phyloP scores from a whole-genome alignment of 2,888 invertebrate species.

The Plebejus melissa region DNA sequence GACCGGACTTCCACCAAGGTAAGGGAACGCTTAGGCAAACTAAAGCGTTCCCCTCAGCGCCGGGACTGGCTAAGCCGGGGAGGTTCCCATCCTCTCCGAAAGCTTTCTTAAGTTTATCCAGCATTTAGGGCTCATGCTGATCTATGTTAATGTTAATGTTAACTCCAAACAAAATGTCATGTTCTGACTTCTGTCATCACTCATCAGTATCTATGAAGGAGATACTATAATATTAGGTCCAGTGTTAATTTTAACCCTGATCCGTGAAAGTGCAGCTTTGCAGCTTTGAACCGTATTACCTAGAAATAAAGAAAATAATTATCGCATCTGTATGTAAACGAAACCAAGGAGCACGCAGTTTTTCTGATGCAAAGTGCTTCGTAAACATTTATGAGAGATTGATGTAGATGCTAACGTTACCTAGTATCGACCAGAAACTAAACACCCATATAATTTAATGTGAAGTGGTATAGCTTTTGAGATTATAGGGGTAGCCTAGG shows the following conservation, averaged over 20 bases:
- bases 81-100: no score
- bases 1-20: no score
- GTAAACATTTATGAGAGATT: not conserved
- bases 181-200: no score
- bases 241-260: no score
- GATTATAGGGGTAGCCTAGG: not conserved
- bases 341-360: not conserved
- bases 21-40: no score
- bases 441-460: not conserved
- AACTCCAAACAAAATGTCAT: no score
- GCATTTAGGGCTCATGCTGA: no score
- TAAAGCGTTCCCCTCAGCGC: no score
- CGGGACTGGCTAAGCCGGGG: no score
- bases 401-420: not conserved
- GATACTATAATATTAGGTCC: no score
- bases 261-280: not conserved
- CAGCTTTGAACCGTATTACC: not conserved
- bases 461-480: not conserved
- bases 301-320: not conserved
- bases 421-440: not conserved
- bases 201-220: no score
- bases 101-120: not conserved
- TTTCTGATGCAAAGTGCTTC: not conserved
- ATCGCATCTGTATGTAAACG: not conserved
- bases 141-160: no score